Conservation (phyloP, 1,140 invertebrate species). For the Adelges cooleyi region DNA sequence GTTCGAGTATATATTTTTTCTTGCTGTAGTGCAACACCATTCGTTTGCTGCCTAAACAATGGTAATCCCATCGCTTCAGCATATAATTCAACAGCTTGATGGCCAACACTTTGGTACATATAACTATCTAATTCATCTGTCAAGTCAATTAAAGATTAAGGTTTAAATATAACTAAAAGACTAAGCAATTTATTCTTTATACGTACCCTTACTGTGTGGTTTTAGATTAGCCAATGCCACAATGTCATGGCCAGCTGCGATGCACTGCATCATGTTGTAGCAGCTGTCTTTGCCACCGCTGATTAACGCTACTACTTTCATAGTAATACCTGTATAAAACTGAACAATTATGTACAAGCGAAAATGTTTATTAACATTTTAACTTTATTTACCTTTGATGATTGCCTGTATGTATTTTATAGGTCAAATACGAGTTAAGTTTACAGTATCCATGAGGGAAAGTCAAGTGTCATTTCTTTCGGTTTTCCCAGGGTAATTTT, state of each 20-base stretch:
- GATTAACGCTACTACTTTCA: constrained; percentile 79
- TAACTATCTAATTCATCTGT: constrained; percentile 94
- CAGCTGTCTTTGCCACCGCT: constrained; percentile 99
- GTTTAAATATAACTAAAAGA: background rate
- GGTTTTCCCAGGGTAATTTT: background rate
- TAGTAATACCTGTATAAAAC: constrained; percentile 36
- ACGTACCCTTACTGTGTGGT: constrained; percentile 68
- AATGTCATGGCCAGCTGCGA: constrained; percentile 88
- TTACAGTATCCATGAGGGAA: background rate
- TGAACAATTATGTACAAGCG: no score
- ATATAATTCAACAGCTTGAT: constrained; percentile 83
- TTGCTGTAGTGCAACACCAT: constrained; percentile 64
- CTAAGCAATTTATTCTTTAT: background rate
- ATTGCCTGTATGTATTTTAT: constrained; percentile 14
- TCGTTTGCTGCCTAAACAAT: constrained; percentile 70
- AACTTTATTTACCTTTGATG: background rate
- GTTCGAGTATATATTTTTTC: constrained; percentile 74
- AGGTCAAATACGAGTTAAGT: constrained; percentile 4
- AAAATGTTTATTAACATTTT: no score
- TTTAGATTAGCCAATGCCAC: constrained; percentile 92
- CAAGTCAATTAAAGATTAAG: constrained; percentile 31
- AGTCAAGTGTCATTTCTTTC: background rate
- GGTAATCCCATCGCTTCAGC: constrained; percentile 89
- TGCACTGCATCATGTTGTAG: constrained; percentile 91
- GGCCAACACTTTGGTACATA: constrained; percentile 99